These are phyloP conservation scores for Hyposoter didymator DNA, from an alignment of 2,888 invertebrate genomes.

Conservation along the genomic window DNA sequence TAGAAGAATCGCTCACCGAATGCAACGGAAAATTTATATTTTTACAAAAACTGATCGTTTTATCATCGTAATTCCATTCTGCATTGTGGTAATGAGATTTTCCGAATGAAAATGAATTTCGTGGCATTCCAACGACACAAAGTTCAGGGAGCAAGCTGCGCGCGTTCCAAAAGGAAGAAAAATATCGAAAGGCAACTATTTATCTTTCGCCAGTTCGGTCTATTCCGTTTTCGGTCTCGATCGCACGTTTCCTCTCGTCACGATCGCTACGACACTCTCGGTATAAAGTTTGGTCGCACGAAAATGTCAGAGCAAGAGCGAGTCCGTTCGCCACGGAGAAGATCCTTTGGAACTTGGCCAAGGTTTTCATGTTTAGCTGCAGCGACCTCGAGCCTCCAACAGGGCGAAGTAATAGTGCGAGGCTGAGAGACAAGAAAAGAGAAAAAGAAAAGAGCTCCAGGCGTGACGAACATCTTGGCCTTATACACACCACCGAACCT, in stretches of 20 bases:
- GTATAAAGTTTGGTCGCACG: constrained; percentile 23
- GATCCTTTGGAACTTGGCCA: constrained; percentile 60
- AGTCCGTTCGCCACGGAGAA: constrained; percentile 41
- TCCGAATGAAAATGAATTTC: too few species aligned
- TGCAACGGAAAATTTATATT: too few species aligned
- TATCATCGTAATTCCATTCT: too few species aligned
- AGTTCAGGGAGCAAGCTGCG: too few species aligned
- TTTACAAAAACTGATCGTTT: too few species aligned
- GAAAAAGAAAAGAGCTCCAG: constrained; percentile 5
- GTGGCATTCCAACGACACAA: too few species aligned
- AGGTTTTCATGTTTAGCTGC: constrained; percentile 39
- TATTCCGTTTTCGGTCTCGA: constrained; percentile 26
- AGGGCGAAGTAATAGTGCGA: not conserved
- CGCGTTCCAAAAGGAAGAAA: too few species aligned
- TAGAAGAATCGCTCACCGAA: too few species aligned
- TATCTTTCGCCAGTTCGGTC: constrained; percentile 2
- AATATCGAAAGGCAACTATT: constrained; percentile 37
- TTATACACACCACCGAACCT: not conserved
- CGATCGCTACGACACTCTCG: constrained; percentile 43
- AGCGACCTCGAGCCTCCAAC: constrained; percentile 8
- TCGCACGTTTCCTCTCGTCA: constrained; percentile 47
- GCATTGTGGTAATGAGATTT: too few species aligned
- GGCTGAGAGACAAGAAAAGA: not conserved
- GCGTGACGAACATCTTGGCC: constrained; percentile 39
- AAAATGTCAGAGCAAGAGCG: constrained; percentile 45